Percentiles rank a stretch among this genome's conserved stretches.
Conservation (phyloP, 2,888 invertebrate species). For the Marronus borbonicus region DNA sequence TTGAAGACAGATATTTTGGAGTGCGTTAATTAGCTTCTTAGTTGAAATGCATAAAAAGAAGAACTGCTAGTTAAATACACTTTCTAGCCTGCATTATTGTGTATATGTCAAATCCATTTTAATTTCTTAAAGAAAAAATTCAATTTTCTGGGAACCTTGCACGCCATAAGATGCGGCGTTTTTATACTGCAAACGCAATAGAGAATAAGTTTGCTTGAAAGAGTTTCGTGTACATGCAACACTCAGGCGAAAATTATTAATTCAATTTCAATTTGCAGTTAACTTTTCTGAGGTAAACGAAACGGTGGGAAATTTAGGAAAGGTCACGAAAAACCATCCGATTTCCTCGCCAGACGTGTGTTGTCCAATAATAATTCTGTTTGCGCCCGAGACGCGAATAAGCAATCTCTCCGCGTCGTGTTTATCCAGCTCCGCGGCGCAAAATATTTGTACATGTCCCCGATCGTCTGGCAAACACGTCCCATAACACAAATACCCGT, state of each 20-base stretch:
- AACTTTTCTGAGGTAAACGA: conserved; percentile 18
- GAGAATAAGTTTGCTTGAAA: not conserved
- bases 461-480: conserved; percentile 58
- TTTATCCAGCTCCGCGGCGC: conserved; percentile 63
- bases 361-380: conserved; percentile 46
- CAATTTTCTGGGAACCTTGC: conserved; percentile 12
- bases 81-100: not conserved
- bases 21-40: too few species aligned
- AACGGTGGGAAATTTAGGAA: conserved; percentile 30
- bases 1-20: too few species aligned
- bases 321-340: conserved; percentile 43
- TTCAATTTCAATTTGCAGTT: conserved; percentile 46
- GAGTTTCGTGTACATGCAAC: conserved; percentile 20
- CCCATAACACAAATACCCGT: conserved; percentile 60
- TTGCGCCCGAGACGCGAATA: conserved; percentile 54
- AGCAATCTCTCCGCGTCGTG: conserved; percentile 59
- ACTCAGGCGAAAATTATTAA: conserved; percentile 23
- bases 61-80: not conserved
- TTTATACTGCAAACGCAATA: conserved; percentile 8
- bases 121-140: not conserved
- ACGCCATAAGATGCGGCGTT: not conserved
- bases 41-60: too few species aligned
- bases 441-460: conserved; percentile 59
- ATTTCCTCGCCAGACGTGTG: conserved; percentile 25
- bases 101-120: not conserved